A percentile compares a stretch with the other conserved stretches of the same genome.
These are phyloP conservation scores for Epinotia bilunana DNA, from an alignment of 2,888 invertebrate genomes.

Conservation along the genomic window DNA sequence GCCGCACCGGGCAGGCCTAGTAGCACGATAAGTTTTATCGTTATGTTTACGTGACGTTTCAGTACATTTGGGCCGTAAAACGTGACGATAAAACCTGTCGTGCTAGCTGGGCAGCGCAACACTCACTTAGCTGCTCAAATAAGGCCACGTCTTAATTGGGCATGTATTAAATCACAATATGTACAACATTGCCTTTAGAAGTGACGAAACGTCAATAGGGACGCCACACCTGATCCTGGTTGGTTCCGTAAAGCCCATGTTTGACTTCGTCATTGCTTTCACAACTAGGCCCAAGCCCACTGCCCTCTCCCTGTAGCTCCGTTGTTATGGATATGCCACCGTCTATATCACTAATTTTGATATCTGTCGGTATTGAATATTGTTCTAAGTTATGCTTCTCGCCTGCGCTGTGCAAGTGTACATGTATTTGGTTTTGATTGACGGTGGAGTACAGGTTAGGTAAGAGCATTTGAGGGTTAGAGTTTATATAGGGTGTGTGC, in stretches of 20 bases:
- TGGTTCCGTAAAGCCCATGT: constrained; percentile 72
- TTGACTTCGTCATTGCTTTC: constrained; percentile 83
- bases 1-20: not conserved
- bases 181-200: constrained; percentile 66
- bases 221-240: constrained; percentile 88
- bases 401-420: constrained; percentile 88
- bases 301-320: constrained; percentile 75
- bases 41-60: not conserved
- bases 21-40: no score
- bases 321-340: constrained; percentile 84
- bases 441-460: constrained; percentile 93
- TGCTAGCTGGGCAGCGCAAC: not conserved
- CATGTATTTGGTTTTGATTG: constrained; percentile 94
- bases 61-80: not conserved
- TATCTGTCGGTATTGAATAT: constrained; percentile 83
- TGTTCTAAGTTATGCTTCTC: constrained; percentile 88
- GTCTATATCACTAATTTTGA: constrained; percentile 86
- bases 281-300: constrained; percentile 81
- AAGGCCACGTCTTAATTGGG: constrained; percentile 1
- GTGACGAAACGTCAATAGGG: constrained; percentile 86
- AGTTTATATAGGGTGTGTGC: constrained; percentile 86
- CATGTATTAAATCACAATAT: constrained; percentile 77
- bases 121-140: not conserved
- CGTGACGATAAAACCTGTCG: no score
- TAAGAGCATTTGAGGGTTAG: constrained; percentile 88